Conservation (phyloP, 30 jellyfish, hydroid and myxozoan species). For the Mastigias papua region DNA sequence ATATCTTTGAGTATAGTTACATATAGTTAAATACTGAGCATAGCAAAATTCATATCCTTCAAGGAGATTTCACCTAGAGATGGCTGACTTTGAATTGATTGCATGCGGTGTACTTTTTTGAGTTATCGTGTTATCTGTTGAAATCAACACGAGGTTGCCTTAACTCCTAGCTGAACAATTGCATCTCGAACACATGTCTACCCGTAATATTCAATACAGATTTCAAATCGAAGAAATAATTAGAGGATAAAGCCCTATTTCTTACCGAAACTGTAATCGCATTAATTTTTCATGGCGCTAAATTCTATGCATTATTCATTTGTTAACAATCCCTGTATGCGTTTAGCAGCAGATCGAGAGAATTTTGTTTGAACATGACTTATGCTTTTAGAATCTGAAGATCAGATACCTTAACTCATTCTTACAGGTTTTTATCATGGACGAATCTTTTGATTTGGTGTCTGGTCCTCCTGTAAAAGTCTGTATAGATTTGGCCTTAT, state of each 20-base stretch:
- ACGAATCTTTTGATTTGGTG: too few relatives aligned
- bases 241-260: not conserved
- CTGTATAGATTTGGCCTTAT: too few relatives aligned
- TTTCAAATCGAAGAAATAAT: not conserved
- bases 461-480: too few relatives aligned
- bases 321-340: not conserved
- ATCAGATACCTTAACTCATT: too few relatives aligned
- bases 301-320: slow-evolving; percentile 8
- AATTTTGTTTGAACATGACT: too few relatives aligned
- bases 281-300: not conserved
- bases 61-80: not conserved
- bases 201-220: not conserved
- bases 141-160: not conserved
- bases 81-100: not conserved
- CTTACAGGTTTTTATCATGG: too few relatives aligned
- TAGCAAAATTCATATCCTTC: too few relatives aligned
- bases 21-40: too few relatives aligned
- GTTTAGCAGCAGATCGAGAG: not conserved
- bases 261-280: slow-evolving; percentile 1
- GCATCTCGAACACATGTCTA: not conserved
- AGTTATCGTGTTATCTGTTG: not conserved
- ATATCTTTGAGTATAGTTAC: too few relatives aligned
- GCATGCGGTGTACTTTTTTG: not conserved
- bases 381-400: too few relatives aligned
- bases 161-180: not conserved